Conservation (phyloP, 2,888 invertebrate species). For the Agriopis marginaria region DNA sequence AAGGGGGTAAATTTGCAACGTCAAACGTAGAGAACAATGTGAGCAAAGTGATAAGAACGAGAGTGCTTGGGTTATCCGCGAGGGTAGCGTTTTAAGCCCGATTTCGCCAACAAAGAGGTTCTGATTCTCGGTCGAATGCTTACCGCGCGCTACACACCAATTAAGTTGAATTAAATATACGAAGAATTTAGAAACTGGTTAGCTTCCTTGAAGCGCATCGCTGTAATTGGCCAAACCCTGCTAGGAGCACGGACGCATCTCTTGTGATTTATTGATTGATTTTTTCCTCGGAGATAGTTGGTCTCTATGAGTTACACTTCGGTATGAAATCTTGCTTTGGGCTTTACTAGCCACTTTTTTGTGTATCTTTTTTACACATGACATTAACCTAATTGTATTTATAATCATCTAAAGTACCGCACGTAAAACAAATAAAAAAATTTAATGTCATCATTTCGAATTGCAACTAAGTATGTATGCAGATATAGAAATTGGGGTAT, state of each 20-base stretch:
- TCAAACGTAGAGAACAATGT: constrained; percentile 50
- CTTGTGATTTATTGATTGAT: constrained; percentile 77
- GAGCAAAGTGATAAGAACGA: constrained; percentile 57
- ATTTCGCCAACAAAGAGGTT: constrained; percentile 80
- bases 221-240: constrained; percentile 81
- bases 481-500: no score
- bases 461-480: no score
- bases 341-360: constrained; percentile 46
- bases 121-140: constrained; percentile 82
- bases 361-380: background rate
- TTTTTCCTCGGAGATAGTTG: constrained; percentile 56
- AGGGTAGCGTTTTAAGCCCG: constrained; percentile 73
- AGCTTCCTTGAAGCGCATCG: constrained; percentile 85
- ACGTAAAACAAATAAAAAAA: no score
- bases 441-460: background rate
- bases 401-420: constrained; percentile 1
- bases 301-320: constrained; percentile 59
- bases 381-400: background rate
- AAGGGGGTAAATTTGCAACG: constrained; percentile 30
- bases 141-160: constrained; percentile 79
- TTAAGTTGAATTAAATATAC: constrained; percentile 84
- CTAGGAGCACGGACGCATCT: constrained; percentile 77
- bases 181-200: constrained; percentile 86
- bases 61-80: constrained; percentile 61
- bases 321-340: constrained; percentile 52